A percentile compares a stretch with the other conserved stretches of the same genome.
Conservation (phyloP, 2,888 invertebrate genomes). For the Polymixis flavicincta region DNA sequence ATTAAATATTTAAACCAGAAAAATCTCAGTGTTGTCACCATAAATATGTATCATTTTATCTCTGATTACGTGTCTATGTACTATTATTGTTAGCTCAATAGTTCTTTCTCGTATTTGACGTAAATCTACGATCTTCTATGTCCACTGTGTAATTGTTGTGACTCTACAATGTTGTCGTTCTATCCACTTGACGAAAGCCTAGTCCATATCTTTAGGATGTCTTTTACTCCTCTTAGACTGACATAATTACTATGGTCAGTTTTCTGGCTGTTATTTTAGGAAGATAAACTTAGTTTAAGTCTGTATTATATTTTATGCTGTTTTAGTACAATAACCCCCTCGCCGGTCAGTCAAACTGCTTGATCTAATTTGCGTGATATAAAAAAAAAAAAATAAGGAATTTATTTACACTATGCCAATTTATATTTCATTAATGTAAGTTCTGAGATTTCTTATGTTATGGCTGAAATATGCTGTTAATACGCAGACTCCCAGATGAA, state of each 20-base stretch:
- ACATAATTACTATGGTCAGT: slow-evolving; percentile 53
- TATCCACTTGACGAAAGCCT: slow-evolving; percentile 13
- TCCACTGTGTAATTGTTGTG: slow-evolving; percentile 34
- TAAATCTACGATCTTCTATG: slow-evolving; percentile 20
- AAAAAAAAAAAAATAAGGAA: slow-evolving; percentile 15
- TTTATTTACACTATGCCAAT: slow-evolving; percentile 31
- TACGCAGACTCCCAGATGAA: not conserved
- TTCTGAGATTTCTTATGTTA: slow-evolving; percentile 1
- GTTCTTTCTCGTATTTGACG: slow-evolving; percentile 20
- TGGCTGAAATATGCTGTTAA: slow-evolving; percentile 3
- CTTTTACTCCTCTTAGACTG: slow-evolving; percentile 44
- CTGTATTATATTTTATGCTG: slow-evolving; percentile 23
- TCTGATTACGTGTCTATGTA: slow-evolving; percentile 44
- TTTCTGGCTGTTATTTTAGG: slow-evolving; percentile 48
- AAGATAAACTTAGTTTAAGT: slow-evolving; percentile 48
- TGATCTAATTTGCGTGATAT: slow-evolving; percentile 22
- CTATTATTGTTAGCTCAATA: slow-evolving; percentile 34
- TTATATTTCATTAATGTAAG: not conserved
- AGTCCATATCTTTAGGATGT: slow-evolving; percentile 39
- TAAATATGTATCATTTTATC: slow-evolving; percentile 23
- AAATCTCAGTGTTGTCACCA: slow-evolving; percentile 43
- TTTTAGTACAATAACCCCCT: slow-evolving; percentile 1
- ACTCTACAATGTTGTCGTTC: slow-evolving; percentile 11
- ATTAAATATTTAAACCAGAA: slow-evolving; percentile 22
- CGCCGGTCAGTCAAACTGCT: slow-evolving; percentile 33